Evolutionary conservation across 2,888 invertebrate species (phyloP), one percentile per base, ranked within the genome.

Genomic region (Willowsia nigromaculata): DNA sequence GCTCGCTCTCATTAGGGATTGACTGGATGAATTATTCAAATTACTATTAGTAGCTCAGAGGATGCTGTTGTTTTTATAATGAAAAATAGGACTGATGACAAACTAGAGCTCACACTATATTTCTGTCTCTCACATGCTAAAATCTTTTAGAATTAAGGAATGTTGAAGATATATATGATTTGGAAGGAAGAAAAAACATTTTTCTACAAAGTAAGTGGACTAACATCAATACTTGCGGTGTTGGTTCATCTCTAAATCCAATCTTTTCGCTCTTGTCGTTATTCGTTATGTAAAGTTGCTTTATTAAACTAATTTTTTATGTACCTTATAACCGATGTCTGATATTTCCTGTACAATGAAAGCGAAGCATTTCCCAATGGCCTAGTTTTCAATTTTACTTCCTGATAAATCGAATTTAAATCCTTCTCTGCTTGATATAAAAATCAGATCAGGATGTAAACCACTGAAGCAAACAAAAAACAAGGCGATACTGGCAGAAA

Each of bases 301-400:
- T 25, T 25, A 9, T 59, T 59, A 5, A 27, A 59, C 25, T 59
- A 25, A 56, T 6, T 56, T 59, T 56, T 59, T 59, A 27, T 27
- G 5, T 4, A 22, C 56, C 27, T 59, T 56, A 56, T 22, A 18
- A 15, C 27, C 27, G 0, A 30, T 65, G 15, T 59, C 59, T 27
- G 33, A 25, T 74, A 74, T 74, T 43, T 22, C 40, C n/a, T n/a
- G n/a, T 27, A 18, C 25, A 47, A 74, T 43, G 47, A 74, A 78
- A 53, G 30, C 11, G 33, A 50, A 53, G 18, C 30, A 78, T 78
- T 78, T 78, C 78, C 78, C 53, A 33, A 50, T 78, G 78, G 11
- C 78, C 78, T 25, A 78, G 78, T 78, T 78, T 78, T 78, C 78
- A 53, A 7, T 78, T 53, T 53, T 18, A 78, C 78, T 78, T 53